Base-by-base conservation (phyloP, 2,888 invertebrate genomes). In the Parapristionchus giblindavisi region DNA sequence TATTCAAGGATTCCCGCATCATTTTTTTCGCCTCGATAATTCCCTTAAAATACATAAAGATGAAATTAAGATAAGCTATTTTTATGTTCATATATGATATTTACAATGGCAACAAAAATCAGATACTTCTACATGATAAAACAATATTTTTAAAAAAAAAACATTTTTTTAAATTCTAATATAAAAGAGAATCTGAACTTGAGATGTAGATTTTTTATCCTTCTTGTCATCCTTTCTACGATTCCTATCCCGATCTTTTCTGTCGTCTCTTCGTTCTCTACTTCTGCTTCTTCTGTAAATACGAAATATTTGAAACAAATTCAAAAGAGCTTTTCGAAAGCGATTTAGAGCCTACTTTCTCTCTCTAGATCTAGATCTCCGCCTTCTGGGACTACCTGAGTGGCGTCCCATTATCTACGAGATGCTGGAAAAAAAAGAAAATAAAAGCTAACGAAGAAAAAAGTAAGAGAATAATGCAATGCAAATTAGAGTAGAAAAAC, bases 21-120 rank as follows among this genome's bases (percentile, higher is more conserved):
- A 29, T 14, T 27, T 73, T 73, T 29, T 73, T 73, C 48, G 73
- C 73, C 6, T 32, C 73, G n/a, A 73, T 17, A 24, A 73, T 61
- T 21, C 48, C 73, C 73, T 73, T 24, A 2, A 68, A 65, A 4
- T 27, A 34, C 6, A 24, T 6, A 60, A 34, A 36, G 3, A n/a
- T n/a, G n/a, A n/a, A n/a, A n/a, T 54, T 54, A 54, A 17, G 24
- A 54, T 6, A 54, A 6, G 6, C 24, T 54, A n/a, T n/a, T 54
- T 54, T 48, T 48, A 11, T 48, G 14, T 21, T 21, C 21, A 14
- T 48, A 14, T 48, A 48, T 48, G 17, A 21, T 48, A 48, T 48
- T n/a, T n/a, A n/a, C n/a, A n/a, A n/a, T n/a, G n/a, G n/a, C n/a
- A n/a, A n/a, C n/a, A n/a, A n/a, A n/a, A n/a, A n/a, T n/a, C n/a